A percentile compares a stretch with the other conserved stretches of the same genome.
phyloP scores from a whole-genome alignment of 2,888 invertebrate genomes.

The Eupithecia subfuscata region DNA sequence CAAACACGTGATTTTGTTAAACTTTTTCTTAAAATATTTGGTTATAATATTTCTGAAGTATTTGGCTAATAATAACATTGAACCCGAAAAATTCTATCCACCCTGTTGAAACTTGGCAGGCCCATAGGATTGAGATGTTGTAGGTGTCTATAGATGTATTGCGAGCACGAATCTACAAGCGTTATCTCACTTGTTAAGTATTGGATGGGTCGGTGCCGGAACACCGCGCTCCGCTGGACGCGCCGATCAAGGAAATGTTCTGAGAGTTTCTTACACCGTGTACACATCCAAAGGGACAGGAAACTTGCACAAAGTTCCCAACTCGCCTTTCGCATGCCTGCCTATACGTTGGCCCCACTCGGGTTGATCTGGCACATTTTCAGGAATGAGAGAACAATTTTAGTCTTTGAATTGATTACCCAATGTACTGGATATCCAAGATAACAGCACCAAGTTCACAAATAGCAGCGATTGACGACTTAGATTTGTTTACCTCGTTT shows the following conservation, averaged over 20 bases:
- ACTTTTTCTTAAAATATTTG: no score
- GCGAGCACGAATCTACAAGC: background rate
- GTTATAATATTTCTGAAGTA: background rate
- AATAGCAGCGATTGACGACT: background rate
- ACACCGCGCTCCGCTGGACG: background rate
- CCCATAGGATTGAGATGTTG: background rate
- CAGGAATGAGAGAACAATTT: background rate
- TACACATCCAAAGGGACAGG: background rate
- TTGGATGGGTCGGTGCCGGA: background rate
- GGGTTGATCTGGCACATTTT: background rate
- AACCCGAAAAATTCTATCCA: background rate
- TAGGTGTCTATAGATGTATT: background rate
- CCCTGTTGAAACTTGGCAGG: background rate
- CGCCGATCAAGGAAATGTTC: conserved; percentile 6
- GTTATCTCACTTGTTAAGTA: background rate
- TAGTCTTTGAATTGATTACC: background rate
- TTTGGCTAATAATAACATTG: background rate
- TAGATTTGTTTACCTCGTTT: background rate
- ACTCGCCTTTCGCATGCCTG: background rate
- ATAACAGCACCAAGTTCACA: background rate
- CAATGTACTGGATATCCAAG: background rate
- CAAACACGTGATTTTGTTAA: no score
- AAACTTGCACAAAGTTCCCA: background rate
- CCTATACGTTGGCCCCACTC: background rate
- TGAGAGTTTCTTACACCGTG: background rate